phyloP scores from a whole-genome alignment of 2,888 invertebrate species.

The Balanococcus diminutus region DNA sequence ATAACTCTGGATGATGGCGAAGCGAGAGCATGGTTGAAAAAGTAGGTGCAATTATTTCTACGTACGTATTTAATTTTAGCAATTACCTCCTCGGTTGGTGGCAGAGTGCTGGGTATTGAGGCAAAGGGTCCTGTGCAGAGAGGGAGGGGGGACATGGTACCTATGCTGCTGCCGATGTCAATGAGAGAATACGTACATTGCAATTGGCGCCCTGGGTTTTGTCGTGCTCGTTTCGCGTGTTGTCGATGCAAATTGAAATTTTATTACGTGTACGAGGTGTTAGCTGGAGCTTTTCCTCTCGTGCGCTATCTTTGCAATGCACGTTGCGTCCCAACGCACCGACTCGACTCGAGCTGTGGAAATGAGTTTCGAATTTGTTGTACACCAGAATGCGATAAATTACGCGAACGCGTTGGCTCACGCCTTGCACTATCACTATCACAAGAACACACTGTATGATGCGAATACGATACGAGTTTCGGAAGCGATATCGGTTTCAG shows the following conservation, averaged over 20 bases:
- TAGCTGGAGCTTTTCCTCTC: neutral
- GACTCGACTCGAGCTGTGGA: too few species aligned
- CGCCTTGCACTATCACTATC: too few species aligned
- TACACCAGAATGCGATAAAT: too few species aligned
- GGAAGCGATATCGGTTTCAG: neutral
- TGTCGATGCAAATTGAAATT: neutral
- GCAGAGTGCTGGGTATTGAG: neutral
- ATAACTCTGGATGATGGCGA: neutral
- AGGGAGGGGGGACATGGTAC: neutral
- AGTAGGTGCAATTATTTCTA: neutral
- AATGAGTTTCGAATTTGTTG: too few species aligned
- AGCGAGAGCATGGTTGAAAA: neutral
- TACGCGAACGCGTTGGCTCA: too few species aligned
- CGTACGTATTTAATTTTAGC: conserved; percentile 28
- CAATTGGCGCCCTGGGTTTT: neutral
- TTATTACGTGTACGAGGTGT: neutral
- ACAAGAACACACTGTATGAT: neutral
- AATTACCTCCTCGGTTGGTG: neutral
- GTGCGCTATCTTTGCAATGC: neutral
- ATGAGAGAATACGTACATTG: neutral
- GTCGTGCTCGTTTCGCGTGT: neutral
- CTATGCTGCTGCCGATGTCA: neutral
- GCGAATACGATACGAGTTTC: neutral
- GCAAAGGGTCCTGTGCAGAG: too few species aligned
- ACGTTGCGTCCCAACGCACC: neutral